These are phyloP conservation scores for Mystacides longicornis DNA, from an alignment of 2,888 invertebrate genomes.

Conservation along the genomic window DNA sequence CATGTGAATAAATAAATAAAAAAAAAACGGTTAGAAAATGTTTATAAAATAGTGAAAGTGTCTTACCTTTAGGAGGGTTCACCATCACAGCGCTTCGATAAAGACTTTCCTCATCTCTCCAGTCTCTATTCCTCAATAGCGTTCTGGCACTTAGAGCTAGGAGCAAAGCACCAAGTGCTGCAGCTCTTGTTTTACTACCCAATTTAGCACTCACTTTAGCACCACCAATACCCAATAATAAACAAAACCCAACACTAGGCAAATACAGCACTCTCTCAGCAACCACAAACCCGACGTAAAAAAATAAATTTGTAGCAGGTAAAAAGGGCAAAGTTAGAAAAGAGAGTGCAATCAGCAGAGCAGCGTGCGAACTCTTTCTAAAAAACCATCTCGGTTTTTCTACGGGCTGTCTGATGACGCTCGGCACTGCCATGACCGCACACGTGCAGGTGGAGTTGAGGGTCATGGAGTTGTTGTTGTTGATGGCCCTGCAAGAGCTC, in stretches of 20 bases:
- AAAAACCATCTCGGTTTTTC: constrained; percentile 29
- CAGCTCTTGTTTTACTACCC: constrained; percentile 38
- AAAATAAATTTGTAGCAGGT: constrained; percentile 92
- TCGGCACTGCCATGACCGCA: constrained; percentile 28
- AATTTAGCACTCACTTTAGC: constrained; percentile 47
- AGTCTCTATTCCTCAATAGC: constrained; percentile 76
- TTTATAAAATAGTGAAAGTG: too few relatives aligned
- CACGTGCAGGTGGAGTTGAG: constrained; percentile 46
- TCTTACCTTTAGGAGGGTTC: constrained; percentile 95
- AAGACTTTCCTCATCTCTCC: constrained; percentile 88
- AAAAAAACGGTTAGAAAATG: too few relatives aligned
- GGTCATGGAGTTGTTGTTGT: constrained; percentile 62
- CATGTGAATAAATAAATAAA: too few relatives aligned
- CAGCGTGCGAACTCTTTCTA: constrained; percentile 39
- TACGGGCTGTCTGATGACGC: constrained; percentile 37
- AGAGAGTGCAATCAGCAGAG: constrained; percentile 56
- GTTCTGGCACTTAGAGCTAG: constrained; percentile 71
- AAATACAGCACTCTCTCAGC: constrained; percentile 94
- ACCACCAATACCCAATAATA: constrained; percentile 73
- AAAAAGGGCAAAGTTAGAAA: constrained; percentile 87
- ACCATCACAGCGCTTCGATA: constrained; percentile 85
- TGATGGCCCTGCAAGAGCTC: constrained; percentile 59
- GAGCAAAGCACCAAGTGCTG: constrained; percentile 51
- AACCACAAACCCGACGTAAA: constrained; percentile 97
- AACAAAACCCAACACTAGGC: constrained; percentile 92